Evolutionary conservation across 2,797 vertebrate genomes (phyloP).

Genomic region (Benthosema pterotum): DNA sequence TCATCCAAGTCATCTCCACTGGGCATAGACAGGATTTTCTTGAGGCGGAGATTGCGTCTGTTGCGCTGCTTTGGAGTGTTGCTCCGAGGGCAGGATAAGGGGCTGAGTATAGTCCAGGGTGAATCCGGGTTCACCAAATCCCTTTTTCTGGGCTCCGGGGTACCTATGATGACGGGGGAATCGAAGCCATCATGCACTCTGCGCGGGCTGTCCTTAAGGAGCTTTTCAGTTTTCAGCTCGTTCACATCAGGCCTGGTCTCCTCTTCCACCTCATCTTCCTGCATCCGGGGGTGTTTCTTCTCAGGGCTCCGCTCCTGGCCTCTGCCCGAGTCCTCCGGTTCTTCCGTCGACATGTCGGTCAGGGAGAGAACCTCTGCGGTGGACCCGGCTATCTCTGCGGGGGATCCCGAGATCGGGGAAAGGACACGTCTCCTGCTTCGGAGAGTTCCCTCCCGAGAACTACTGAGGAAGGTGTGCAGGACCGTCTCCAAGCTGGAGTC

Average conservation of each 20-base stretch:
- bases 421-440: slow-evolving; percentile 53
- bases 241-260: neutral
- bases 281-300: slow-evolving; percentile 37
- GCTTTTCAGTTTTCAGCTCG: slow-evolving; percentile 40
- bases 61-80: neutral
- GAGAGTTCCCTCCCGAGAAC: slow-evolving; percentile 24
- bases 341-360: slow-evolving; percentile 1
- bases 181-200: neutral
- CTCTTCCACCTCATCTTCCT: slow-evolving; percentile 12
- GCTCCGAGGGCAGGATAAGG: slow-evolving; percentile 43
- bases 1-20: slow-evolving; percentile 51
- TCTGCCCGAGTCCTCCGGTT: neutral
- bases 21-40: slow-evolving; percentile 29
- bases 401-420: slow-evolving; percentile 27
- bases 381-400: slow-evolving; percentile 16
- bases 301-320: slow-evolving; percentile 25
- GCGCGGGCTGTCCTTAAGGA: slow-evolving; percentile 33
- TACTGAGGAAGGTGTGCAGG: slow-evolving; percentile 72
- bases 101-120: slow-evolving; percentile 81
- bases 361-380: slow-evolving; percentile 10
- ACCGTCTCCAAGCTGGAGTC: slow-evolving; percentile 67
- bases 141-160: slow-evolving; percentile 58
- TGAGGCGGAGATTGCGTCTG: slow-evolving; percentile 13
- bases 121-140: slow-evolving; percentile 68
- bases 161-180: slow-evolving; percentile 43